Evolutionary conservation across 2,888 invertebrate species (phyloP), one percentile per base, ranked within the genome.

Genomic region (Hofmannophila pseudospretella): DNA sequence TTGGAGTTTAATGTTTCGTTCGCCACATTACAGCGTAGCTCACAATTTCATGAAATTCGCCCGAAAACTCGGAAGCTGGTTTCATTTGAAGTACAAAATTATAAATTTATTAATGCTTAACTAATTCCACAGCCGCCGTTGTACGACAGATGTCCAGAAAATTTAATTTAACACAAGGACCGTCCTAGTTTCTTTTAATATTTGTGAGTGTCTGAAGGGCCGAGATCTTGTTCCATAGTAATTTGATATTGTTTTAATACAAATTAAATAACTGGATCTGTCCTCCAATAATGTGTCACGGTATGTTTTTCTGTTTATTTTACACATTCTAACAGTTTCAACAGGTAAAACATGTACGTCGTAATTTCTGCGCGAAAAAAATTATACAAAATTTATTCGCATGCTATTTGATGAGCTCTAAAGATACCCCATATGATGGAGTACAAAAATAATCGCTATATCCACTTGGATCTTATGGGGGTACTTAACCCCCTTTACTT

Each of bases 81-180:
- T 36, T 33, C 29, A 30, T 36, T 34, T 35, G 7, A 34, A 41
- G 29, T 26, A 59, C 57, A 63, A 63, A 67, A 67, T 66, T 55
- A 74, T 70, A 67, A 73, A 78, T 77, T 79, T 69, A 77, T 78
- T 74, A 74, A 73, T 71, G 62, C 65, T 44, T 52, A 72, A 73
- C 67, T 60, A 54, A 51, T 66, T 63, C n/a, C 62, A 58, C 58
- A 58, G 57, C 46, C 49, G 58, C 58, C 14, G 25, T 28, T 70
- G 70, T 72, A 74, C 77, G 70, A 75, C 79, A 80, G 79, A 79
- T 81, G 80, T 80, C 77, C 75, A 58, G 65, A 71, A 42, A 49
- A 72, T 74, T 79, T 74, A 75, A 81, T 77, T 77, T 77, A 70
- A 79, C 71, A 69, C 71, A 61, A n/a, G 70, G 58, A 53, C 61